Evolutionary conservation across 2,797 vertebrate species (phyloP), one percentile per base, ranked within the genome.

Genomic region (Sebastes wilsoni): DNA sequence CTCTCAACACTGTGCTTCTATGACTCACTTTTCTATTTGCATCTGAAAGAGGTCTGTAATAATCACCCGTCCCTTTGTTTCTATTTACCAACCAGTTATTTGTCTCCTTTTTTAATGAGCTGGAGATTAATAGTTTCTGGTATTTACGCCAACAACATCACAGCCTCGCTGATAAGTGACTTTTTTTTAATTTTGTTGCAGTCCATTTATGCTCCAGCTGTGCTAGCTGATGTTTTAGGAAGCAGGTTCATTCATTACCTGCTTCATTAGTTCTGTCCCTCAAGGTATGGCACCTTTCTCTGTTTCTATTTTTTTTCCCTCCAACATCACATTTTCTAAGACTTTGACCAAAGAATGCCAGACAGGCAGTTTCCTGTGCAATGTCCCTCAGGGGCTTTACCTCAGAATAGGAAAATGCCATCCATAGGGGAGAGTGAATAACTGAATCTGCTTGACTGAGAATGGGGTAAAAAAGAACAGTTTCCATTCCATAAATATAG

Each of bases 261-360:
- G 87, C 93, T 92, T 94, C 93, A 94, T 95, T 94, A 94, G 81
- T 86, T 92, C 83, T 73, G 79, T 89, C 88, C 91, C 88, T 88
- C 80, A 71, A 92, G 91, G 88, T 90, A 82, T 72, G 69, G 80
- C 91, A 87, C 91, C 90, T 89, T 76, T 80, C 58, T 79, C 46
- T 65, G 65, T 46, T 64, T 80, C 36, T 81, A 14, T 36, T 55
- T 69, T 81, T 64, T 60, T 62, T 67, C 5, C n/a, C 42, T 59
- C 62, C 9, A 58, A 87, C 64, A 28, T 75, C 69, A 49, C 27
- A 71, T 81, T 88, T 88, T 77, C 68, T 2, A 16, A 72, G 60
- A 80, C 46, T 82, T 80, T 75, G 78, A 85, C 82, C 82, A 62
- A 28, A 71, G 34, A 81, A 69, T 83, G 79, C 62, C 74, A 89